Conservation (phyloP, 1,140 invertebrate species). For the Mesaphorura yosii region DNA sequence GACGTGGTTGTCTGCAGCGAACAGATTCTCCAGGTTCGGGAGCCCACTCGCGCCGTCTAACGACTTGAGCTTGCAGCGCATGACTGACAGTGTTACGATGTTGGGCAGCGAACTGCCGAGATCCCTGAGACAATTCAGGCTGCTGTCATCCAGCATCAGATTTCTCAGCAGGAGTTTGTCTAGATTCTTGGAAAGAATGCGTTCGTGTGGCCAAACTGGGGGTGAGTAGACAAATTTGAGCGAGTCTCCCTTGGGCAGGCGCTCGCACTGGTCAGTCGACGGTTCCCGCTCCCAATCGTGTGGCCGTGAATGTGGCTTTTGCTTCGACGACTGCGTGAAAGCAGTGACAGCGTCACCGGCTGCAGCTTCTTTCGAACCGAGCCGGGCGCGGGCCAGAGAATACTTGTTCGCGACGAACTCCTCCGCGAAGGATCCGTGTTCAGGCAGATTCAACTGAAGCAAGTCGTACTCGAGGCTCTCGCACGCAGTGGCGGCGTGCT, state of each 20-base stretch:
- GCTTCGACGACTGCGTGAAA: background rate
- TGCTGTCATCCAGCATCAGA: slow-evolving; percentile 51
- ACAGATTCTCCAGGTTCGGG: slow-evolving; percentile 45
- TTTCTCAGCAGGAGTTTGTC: slow-evolving; percentile 36
- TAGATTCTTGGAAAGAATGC: too few relatives aligned
- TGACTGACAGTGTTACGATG: slow-evolving; percentile 48
- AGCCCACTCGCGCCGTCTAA: slow-evolving; percentile 53
- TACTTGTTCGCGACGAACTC: background rate
- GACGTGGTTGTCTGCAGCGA: slow-evolving; percentile 49
- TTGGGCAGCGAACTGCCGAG: slow-evolving; percentile 51
- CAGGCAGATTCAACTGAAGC: too few relatives aligned
- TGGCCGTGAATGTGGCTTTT: background rate
- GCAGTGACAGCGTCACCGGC: background rate
- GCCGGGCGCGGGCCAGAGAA: background rate
- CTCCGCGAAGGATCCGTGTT: background rate
- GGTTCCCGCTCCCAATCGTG: background rate
- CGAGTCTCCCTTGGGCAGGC: background rate
- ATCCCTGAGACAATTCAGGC: slow-evolving; percentile 46
- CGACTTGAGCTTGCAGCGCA: slow-evolving; percentile 48
- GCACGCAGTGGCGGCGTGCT: too few relatives aligned
- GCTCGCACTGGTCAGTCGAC: background rate
- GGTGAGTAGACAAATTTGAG: background rate
- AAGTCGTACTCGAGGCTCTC: too few relatives aligned
- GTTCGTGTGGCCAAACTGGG: background rate
- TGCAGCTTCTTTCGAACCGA: background rate